These are phyloP conservation scores for Lophura nycthemera DNA, from an alignment of 2,113 vertebrate species.

Conservation along the genomic window DNA sequence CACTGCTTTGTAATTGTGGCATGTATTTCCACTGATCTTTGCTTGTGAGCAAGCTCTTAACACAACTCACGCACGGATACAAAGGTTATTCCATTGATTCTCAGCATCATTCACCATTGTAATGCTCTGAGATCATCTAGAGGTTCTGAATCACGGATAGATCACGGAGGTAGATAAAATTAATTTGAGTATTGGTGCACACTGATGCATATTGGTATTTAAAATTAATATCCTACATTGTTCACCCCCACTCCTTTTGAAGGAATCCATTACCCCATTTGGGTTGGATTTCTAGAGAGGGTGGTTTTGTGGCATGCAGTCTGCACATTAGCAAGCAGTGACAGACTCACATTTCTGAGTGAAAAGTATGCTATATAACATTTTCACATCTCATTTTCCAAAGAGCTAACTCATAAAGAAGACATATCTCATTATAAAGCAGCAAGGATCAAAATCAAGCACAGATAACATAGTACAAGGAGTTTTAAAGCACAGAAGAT, in stretches of 20 bases:
- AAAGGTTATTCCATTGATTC: neutral
- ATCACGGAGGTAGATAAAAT: neutral
- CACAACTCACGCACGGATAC: neutral
- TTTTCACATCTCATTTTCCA: neutral
- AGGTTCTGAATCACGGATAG: neutral
- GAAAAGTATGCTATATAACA: neutral
- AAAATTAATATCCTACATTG: neutral
- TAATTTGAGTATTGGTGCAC: neutral
- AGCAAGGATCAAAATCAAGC: neutral
- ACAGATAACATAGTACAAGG: neutral
- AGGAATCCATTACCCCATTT: neutral
- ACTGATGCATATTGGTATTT: neutral
- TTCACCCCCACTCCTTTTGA: neutral
- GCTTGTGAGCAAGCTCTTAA: neutral
- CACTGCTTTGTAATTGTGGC: neutral
- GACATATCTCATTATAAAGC: neutral
- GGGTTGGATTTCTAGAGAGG: neutral
- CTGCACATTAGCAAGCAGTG: neutral
- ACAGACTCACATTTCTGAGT: rapidly evolving
- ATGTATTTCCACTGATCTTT: neutral
- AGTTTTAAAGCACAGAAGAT: neutral
- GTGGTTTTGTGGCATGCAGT: neutral
- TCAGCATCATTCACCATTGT: neutral
- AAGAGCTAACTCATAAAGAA: neutral
- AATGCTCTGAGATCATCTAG: neutral